Percentiles rank a stretch among this genome's conserved stretches.
These are phyloP conservation scores for Aproaerema taeniolella DNA, from an alignment of 2,888 invertebrate species.

Conservation along the genomic window DNA sequence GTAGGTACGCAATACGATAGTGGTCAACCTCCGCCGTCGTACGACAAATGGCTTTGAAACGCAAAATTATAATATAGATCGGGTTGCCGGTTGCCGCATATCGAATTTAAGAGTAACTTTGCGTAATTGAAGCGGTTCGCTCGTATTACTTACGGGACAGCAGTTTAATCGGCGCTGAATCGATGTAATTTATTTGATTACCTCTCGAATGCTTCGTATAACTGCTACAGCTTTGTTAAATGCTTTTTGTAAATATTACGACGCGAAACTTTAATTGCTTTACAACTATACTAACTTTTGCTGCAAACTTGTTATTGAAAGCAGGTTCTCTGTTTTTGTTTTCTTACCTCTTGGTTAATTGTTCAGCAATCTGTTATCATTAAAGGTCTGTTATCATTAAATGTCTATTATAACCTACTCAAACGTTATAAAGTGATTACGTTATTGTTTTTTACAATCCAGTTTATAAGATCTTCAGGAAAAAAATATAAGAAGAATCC, in stretches of 20 bases:
- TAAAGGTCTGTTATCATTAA: too few relatives aligned
- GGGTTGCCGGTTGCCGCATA: constrained; percentile 60
- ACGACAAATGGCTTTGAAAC: constrained; percentile 57
- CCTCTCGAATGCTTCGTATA: constrained; percentile 6
- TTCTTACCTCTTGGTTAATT: too few relatives aligned
- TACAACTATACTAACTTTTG: too few relatives aligned
- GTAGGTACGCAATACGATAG: constrained; percentile 50
- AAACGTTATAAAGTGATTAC: too few relatives aligned
- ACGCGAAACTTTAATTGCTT: constrained; percentile 5
- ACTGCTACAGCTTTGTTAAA: constrained; percentile 5
- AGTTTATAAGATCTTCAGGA: too few relatives aligned
- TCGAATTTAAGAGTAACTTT: constrained; percentile 52
- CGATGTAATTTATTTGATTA: constrained; percentile 8
- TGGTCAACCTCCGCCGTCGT: constrained; percentile 48
- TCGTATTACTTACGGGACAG: constrained; percentile 33
- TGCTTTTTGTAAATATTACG: neutral
- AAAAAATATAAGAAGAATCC: too few relatives aligned
- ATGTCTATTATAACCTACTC: too few relatives aligned
- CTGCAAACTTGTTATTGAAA: too few relatives aligned
- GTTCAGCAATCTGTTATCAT: too few relatives aligned
- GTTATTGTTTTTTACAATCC: too few relatives aligned
- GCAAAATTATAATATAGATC: constrained; percentile 56
- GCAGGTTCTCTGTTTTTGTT: too few relatives aligned
- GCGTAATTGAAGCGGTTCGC: constrained; percentile 40
- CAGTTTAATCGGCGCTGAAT: constrained; percentile 35